Conservation (phyloP, 2,888 invertebrate genomes). For the Timandra comae region DNA sequence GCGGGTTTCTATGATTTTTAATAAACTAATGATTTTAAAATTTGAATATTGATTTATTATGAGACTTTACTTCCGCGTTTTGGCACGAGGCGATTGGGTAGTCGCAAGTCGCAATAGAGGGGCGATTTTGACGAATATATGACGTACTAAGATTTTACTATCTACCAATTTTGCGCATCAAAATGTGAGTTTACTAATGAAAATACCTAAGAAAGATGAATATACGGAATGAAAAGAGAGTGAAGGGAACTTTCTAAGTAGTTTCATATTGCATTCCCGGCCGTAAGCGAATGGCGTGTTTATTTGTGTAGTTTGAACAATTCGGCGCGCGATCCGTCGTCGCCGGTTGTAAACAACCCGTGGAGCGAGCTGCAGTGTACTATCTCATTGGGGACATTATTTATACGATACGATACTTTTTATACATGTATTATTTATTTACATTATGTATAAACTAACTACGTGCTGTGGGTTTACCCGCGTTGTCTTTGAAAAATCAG, state of each 20-base stretch:
- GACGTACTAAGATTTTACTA: not conserved
- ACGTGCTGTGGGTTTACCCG: too few relatives aligned
- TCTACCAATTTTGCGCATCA: not conserved
- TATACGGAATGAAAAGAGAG: not conserved
- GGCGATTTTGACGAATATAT: too few relatives aligned
- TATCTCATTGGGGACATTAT: not conserved
- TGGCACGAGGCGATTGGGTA: conserved; percentile 11
- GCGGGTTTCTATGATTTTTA: conserved; percentile 13
- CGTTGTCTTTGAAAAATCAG: too few relatives aligned
- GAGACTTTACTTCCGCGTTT: conserved; percentile 9
- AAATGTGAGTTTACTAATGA: not conserved
- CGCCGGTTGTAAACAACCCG: not conserved
- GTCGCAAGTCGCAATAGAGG: not conserved
- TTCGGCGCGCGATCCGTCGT: not conserved
- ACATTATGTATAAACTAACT: too few relatives aligned
- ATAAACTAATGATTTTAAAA: conserved; percentile 13
- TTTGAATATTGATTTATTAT: conserved; percentile 20
- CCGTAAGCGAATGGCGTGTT: not conserved
- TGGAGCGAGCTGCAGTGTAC: not conserved
- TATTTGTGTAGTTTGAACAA: not conserved
- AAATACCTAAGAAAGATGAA: not conserved
- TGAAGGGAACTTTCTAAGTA: not conserved
- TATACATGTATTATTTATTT: too few relatives aligned
- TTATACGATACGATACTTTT: not conserved
- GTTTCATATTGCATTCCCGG: not conserved